Conservation (phyloP, 1,140 invertebrate species). For the Phortica variegata region DNA sequence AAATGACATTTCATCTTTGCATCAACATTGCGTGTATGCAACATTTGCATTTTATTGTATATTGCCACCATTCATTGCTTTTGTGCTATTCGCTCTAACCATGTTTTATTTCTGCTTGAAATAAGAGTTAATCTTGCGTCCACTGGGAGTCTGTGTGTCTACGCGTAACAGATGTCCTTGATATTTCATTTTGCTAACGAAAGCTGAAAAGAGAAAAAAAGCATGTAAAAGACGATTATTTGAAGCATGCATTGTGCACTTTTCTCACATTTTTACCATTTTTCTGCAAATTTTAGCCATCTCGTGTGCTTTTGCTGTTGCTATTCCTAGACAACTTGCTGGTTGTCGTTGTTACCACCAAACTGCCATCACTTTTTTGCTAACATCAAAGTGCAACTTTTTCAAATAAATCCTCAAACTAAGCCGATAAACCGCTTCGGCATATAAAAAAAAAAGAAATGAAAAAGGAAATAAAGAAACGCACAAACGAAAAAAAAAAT, state of each 20-base stretch:
- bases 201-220: slow-evolving; percentile 26
- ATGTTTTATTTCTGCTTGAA: slow-evolving; percentile 30
- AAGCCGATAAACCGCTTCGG: slow-evolving; percentile 23
- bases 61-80: too few species aligned
- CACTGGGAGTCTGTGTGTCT: slow-evolving; percentile 15
- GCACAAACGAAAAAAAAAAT: too few species aligned
- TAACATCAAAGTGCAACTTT: slow-evolving; percentile 40
- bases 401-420: slow-evolving; percentile 26
- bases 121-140: slow-evolving; percentile 41
- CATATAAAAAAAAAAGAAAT: slow-evolving; percentile 6
- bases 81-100: slow-evolving; percentile 13
- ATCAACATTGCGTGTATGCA: slow-evolving; percentile 10
- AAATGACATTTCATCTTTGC: too few species aligned
- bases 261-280: slow-evolving; percentile 19
- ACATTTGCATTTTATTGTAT: slow-evolving; percentile 42
- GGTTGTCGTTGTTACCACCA: too few species aligned
- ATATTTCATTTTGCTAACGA: slow-evolving; percentile 34
- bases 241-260: too few species aligned
- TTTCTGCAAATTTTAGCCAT: slow-evolving; percentile 30
- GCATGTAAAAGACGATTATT: too few species aligned
- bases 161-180: slow-evolving; percentile 36
- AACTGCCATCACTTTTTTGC: not conserved
- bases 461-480: too few species aligned
- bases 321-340: too few species aligned
- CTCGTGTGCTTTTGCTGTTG: too few species aligned